phyloP scores from a whole-genome alignment of 2,113 vertebrate genomes.

The Cyanistes caeruleus region DNA sequence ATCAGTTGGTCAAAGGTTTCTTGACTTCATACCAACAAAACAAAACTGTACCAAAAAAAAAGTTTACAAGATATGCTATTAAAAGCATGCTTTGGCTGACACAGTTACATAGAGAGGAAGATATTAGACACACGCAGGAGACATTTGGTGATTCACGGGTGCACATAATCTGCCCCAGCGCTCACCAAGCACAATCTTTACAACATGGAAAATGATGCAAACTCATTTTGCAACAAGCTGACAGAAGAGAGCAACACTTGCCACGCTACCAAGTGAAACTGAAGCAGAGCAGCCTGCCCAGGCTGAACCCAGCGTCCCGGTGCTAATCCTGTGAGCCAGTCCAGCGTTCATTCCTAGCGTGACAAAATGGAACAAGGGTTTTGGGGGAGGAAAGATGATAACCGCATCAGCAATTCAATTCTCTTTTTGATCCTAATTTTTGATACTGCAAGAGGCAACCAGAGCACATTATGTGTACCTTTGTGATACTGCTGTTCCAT shows the following conservation, averaged over 20 bases:
- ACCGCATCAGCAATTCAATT: background rate
- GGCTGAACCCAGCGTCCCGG: background rate
- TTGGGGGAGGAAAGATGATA: background rate
- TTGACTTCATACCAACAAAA: background rate
- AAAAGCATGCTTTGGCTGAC: background rate
- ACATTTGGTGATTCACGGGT: background rate
- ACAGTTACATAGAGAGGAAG: background rate
- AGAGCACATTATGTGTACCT: background rate
- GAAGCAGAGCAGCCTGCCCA: background rate
- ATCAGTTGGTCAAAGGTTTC: background rate
- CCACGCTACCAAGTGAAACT: background rate
- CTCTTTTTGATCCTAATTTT: background rate
- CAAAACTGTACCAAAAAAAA: background rate
- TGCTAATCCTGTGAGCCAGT: background rate
- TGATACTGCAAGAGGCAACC: background rate
- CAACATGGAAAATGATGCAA: background rate
- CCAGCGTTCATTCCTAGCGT: rapidly evolving
- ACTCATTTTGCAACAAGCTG: background rate
- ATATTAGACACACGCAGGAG: background rate
- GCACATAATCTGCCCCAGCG: background rate
- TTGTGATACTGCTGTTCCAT: too few relatives aligned
- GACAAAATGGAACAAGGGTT: background rate
- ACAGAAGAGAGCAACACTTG: background rate
- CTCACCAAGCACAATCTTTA: background rate
- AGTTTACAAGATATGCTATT: background rate